These are phyloP conservation scores for rabbit (Oryctolagus cuniculus) DNA, from an alignment of 2,113 vertebrate species.

Conservation along the genomic window mOryCun1.1 NC_091452.1:29263501-29264000, in stretches of 20 bases:
- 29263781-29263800: neutral
- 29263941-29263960: neutral
- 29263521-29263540: neutral
- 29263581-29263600: neutral
- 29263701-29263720: neutral
- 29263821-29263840: neutral
- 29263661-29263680: neutral
- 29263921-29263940: neutral
- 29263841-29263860: rapidly evolving
- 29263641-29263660: neutral
- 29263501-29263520: neutral
- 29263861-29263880: neutral
- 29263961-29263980: neutral
- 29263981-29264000: neutral
- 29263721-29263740: neutral
- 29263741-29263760: neutral
- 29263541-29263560: neutral
- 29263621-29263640: too few relatives aligned
- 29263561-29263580: neutral
- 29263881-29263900: neutral
- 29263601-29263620: neutral
- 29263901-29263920: neutral
- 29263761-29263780: neutral
- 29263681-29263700: neutral
- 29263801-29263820: neutral